Conservation (phyloP, 2,888 invertebrate species). For the Pollenia labialis region DNA sequence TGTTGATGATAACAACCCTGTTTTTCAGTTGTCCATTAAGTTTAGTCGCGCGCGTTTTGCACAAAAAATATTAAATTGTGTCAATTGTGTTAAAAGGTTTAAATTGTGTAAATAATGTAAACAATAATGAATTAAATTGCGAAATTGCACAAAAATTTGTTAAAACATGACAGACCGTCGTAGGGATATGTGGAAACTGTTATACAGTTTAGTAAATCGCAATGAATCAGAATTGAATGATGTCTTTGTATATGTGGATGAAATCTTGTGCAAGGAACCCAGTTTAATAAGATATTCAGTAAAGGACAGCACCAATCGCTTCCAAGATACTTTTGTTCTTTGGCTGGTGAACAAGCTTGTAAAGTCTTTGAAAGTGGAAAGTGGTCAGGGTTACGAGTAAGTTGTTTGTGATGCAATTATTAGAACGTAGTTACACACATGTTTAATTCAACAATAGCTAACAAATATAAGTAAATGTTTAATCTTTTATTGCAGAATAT, state of each 20-base stretch:
- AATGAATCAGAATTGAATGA: conserved; percentile 76
- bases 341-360: conserved; percentile 80
- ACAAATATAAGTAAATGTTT: no score
- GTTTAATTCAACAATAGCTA: neutral
- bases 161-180: conserved; percentile 78
- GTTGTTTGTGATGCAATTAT: conserved; percentile 28
- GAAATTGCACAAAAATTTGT: neutral
- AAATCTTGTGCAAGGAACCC: conserved; percentile 81
- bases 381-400: conserved; percentile 64
- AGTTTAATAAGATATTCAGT: conserved; percentile 79
- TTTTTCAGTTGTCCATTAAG: neutral
- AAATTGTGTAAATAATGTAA: conserved; percentile 1
- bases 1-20: conserved; percentile 1
- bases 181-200: conserved; percentile 82
- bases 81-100: neutral
- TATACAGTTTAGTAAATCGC: conserved; percentile 80
- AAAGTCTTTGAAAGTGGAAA: conserved; percentile 74
- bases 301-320: conserved; percentile 75
- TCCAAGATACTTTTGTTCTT: conserved; percentile 79
- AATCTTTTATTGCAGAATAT: conserved; percentile 74
- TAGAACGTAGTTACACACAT: no score
- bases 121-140: neutral
- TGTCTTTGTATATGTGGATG: conserved; percentile 78
- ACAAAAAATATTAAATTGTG: neutral
- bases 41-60: conserved; percentile 46